Evolutionary conservation across 2,797 vertebrate species (phyloP), one percentile per base, ranked within the genome.

Genomic region (Sylvilagus floridanus): DNA sequence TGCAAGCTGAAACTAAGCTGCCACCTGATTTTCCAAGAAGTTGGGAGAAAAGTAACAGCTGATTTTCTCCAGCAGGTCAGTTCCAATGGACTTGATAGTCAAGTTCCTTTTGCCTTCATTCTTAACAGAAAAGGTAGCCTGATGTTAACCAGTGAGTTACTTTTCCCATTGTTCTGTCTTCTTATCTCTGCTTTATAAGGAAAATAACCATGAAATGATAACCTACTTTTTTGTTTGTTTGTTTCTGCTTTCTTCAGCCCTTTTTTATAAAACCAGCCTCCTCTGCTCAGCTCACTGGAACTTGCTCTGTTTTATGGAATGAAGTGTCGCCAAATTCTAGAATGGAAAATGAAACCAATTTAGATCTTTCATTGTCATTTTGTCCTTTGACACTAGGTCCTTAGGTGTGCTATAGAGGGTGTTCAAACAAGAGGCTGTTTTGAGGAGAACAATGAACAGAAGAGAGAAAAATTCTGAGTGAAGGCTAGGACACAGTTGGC

Each of bases 401-500:
- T 47, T 57, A 60, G 63, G 52, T 7, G 2, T 50, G 9, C 1
- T 32, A 0, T 1, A 57, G 50, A 37, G 5, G 26, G 22, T n/a
- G 5, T 11, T 17, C 16, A 65, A 21, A 35, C 1, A 3, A n/a
- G n/a, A 65, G 47, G 35, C 8, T 47, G 47, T 72, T 54, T 28
- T 57, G 47, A 30, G 52, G 35, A 65, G 47, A 77, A 9, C 16
- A 2, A 2, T 7, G 30, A 32, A 37, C 42, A 71, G 62, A 60
- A 87, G 73, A 69, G 72, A 87, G 19, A 11, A 52, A 54, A 81
- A 17, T 7, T 42, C 10, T 1, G 77, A 47, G 26, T 30, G 24
- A 76, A 24, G 60, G 50, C 10, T 19, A 63, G 60, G 32, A 3
- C 0, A 0, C 2, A 1, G 8, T 26, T 4, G 14, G 50, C 24